A percentile compares a stretch with the other conserved stretches of the same genome.
Conservation (phyloP, 2,888 invertebrate species). For the Terebella lapidaria region DNA sequence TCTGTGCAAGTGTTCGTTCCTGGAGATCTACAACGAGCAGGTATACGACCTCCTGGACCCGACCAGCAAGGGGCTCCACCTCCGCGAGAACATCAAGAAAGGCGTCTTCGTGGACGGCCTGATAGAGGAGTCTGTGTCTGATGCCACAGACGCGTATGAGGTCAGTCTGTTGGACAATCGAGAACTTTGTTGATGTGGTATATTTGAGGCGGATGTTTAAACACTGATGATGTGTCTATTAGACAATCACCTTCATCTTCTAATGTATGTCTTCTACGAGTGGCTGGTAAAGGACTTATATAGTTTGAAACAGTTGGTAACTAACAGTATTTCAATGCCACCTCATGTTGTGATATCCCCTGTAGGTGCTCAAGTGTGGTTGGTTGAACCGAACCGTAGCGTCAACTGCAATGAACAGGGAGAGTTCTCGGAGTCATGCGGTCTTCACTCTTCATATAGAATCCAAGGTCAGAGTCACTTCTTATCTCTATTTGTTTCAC, state of each 20-base stretch:
- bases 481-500: no score
- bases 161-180: slow-evolving; percentile 27
- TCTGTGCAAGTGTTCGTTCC: slow-evolving; percentile 48
- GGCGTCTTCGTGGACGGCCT: slow-evolving; percentile 48
- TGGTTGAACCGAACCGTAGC: slow-evolving; percentile 51
- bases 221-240: no score
- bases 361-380: no score
- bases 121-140: slow-evolving; percentile 38
- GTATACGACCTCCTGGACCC: slow-evolving; percentile 52
- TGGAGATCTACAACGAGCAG: slow-evolving; percentile 55
- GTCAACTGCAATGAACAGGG: slow-evolving; percentile 54
- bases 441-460: slow-evolving; percentile 50
- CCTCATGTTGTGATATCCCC: no score
- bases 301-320: no score
- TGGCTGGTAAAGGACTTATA: no score
- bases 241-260: no score
- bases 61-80: slow-evolving; percentile 32
- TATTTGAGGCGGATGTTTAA: no score
- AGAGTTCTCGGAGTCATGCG: slow-evolving; percentile 54
- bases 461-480: slow-evolving; percentile 36
- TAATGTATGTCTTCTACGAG: no score
- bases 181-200: no score
- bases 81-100: slow-evolving; percentile 47
- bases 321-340: no score
- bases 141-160: slow-evolving; percentile 44